Percentiles rank a stretch among this genome's conserved stretches.
phyloP scores from a whole-genome alignment of 2,797 vertebrate species.

The Hybognathus amarus region DNA sequence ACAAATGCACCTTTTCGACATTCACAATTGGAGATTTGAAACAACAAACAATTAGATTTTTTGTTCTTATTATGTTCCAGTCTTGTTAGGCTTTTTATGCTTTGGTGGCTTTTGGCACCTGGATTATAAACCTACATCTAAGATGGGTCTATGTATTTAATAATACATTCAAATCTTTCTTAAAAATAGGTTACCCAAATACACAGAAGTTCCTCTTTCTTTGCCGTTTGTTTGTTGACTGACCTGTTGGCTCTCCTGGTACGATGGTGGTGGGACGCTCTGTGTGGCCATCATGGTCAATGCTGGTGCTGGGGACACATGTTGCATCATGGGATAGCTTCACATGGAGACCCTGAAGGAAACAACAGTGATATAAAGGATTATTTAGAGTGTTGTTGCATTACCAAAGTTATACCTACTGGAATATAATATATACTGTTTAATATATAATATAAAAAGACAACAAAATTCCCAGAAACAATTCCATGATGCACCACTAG shows the following conservation, averaged over 20 bases:
- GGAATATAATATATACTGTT: neutral
- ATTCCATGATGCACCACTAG: conserved; percentile 69
- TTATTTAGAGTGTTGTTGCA: neutral
- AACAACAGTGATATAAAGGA: conserved; percentile 43
- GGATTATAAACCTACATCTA: neutral
- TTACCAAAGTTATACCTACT: neutral
- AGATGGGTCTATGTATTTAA: neutral
- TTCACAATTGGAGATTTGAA: neutral
- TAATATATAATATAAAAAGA: too few relatives aligned
- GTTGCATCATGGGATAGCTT: conserved; percentile 99
- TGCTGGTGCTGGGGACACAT: conserved; percentile 97
- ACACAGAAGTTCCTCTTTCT: neutral
- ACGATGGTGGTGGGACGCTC: conserved; percentile 97
- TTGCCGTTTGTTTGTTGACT: conserved; percentile 60
- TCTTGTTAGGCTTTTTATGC: too few relatives aligned
- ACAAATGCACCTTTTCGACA: neutral
- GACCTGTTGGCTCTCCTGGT: conserved; percentile 98
- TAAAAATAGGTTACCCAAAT: neutral
- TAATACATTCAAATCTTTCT: neutral
- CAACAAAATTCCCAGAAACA: neutral
- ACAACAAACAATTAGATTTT: neutral
- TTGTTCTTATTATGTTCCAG: neutral
- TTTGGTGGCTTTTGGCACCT: neutral
- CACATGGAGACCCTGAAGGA: conserved; percentile 91
- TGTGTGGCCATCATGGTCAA: conserved; percentile 99